Evolutionary conservation across 2,797 vertebrate genomes (phyloP), one percentile per base, ranked within the genome.

Genomic region (Pagetopsis macropterus): DNA sequence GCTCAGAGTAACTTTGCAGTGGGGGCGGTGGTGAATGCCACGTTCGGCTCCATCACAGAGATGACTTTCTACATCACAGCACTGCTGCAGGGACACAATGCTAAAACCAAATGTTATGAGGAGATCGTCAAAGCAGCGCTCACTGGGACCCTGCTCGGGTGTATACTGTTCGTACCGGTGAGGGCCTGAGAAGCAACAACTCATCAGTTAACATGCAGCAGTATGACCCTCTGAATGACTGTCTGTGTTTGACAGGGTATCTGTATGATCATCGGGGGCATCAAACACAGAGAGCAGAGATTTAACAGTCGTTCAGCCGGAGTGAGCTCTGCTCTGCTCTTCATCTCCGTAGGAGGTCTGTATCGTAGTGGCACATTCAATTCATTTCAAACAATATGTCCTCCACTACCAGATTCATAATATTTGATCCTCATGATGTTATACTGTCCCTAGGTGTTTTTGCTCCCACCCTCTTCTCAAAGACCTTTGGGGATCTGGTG

Each of bases 1-100:
- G 96, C 96, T 3, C 96, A 97, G 92, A 97, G 96, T 76, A 96
- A 95, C 85, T 97, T 96, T 0, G 96, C 96, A 0, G 91, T 97
- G 71, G 97, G 96, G 0, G 96, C 96, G 0, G 97, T 97, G 84
- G 96, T 97, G 59, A 97, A 97, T 0, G 96, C 97, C 9, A 96
- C 96, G 0, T 97, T 97, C 0, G 96, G 96, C 66, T 97, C 96
- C 87, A 96, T 97, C 88, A 96, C 95, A 0, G 96, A 97, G 89
- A 94, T 97, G 84, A 97, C 96, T 3, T 97, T 97, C 89, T 97
- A 97, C 92, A 97, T 97, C 94, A 96, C 95, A 0, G 96, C 96
- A 0, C 91, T 98, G 74, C 93, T 97, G 70, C 95, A 94, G 81
- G 96, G 96, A 16, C 90, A 94, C 0, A 91, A 86, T 0, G 92